Conservation (phyloP, 2,888 invertebrate genomes). For the Microdon myrmicae region DNA sequence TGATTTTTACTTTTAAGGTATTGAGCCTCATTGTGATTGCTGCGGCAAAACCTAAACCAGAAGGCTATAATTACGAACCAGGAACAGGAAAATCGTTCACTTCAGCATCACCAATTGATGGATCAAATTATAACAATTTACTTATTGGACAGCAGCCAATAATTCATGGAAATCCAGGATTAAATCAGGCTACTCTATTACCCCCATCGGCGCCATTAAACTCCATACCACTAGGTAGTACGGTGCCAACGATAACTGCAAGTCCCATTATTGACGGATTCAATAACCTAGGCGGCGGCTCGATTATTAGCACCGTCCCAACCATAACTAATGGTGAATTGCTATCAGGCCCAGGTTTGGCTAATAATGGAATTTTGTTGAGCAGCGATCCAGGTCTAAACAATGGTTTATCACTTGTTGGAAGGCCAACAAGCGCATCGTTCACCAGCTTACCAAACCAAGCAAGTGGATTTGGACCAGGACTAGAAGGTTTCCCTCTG, state of each 20-base stretch:
- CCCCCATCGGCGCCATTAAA: too few relatives aligned
- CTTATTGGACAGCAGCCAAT: too few relatives aligned
- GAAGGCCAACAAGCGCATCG: neutral
- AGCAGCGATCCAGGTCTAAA: constrained; percentile 25
- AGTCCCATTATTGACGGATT: too few relatives aligned
- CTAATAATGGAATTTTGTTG: neutral
- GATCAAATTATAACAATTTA: too few relatives aligned
- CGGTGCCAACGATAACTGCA: too few relatives aligned
- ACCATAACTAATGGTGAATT: too few relatives aligned
- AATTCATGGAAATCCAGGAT: too few relatives aligned
- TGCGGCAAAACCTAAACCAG: constrained; percentile 52
- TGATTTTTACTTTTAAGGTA: constrained; percentile 10
- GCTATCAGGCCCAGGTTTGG: neutral
- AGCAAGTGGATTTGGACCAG: constrained; percentile 26
- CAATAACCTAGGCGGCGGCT: too few relatives aligned
- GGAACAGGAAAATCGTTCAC: neutral
- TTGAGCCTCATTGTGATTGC: constrained; percentile 49
- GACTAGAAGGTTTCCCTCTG: constrained; percentile 18
- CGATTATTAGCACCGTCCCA: too few relatives aligned
- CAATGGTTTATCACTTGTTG: constrained; percentile 14
- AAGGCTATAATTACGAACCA: constrained; percentile 58
- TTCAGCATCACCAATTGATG: too few relatives aligned
- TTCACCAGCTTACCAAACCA: constrained; percentile 6
- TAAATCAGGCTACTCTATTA: too few relatives aligned
- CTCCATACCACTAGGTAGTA: too few relatives aligned